phyloP scores from a whole-genome alignment of 1,140 invertebrate genomes.

The Hestina assimilis region DNA sequence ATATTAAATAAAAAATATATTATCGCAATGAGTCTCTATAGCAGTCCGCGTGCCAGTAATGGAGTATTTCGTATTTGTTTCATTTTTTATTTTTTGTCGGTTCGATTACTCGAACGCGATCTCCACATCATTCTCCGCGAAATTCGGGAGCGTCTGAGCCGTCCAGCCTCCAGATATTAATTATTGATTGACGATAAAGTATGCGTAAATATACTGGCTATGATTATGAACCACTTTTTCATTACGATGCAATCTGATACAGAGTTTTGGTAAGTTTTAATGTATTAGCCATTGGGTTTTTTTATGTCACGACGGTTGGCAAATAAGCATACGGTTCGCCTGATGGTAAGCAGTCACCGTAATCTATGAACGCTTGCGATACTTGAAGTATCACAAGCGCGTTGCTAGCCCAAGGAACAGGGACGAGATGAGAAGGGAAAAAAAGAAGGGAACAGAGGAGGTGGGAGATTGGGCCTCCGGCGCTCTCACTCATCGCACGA shows the following conservation, averaged over 20 bases:
- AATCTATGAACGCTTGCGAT: too few species aligned
- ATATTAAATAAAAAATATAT: slow-evolving; percentile 14
- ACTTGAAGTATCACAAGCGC: too few species aligned
- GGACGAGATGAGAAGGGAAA: too few species aligned
- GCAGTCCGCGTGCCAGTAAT: slow-evolving; percentile 53
- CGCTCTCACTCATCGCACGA: too few species aligned
- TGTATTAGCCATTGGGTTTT: slow-evolving; percentile 8
- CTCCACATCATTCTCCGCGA: slow-evolving; percentile 69
- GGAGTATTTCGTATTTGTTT: slow-evolving; percentile 77
- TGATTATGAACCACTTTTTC: slow-evolving; percentile 50
- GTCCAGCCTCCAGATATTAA: slow-evolving; percentile 72
- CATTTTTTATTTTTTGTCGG: slow-evolving; percentile 76
- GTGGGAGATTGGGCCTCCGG: too few species aligned
- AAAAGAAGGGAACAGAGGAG: too few species aligned
- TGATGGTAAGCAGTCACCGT: too few species aligned
- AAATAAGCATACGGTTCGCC: too few species aligned
- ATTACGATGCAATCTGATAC: slow-evolving; percentile 35
- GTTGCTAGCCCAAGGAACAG: too few species aligned
- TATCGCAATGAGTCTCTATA: slow-evolving; percentile 43
- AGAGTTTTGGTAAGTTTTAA: slow-evolving; percentile 19
- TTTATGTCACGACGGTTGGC: too few species aligned
- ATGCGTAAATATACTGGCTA: slow-evolving; percentile 59
- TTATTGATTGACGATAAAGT: slow-evolving; percentile 76
- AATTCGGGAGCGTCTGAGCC: slow-evolving; percentile 74
- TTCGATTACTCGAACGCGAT: slow-evolving; percentile 77